Base-by-base conservation (phyloP, 2,113 vertebrate species). In the Myotis brandtii region DNA sequence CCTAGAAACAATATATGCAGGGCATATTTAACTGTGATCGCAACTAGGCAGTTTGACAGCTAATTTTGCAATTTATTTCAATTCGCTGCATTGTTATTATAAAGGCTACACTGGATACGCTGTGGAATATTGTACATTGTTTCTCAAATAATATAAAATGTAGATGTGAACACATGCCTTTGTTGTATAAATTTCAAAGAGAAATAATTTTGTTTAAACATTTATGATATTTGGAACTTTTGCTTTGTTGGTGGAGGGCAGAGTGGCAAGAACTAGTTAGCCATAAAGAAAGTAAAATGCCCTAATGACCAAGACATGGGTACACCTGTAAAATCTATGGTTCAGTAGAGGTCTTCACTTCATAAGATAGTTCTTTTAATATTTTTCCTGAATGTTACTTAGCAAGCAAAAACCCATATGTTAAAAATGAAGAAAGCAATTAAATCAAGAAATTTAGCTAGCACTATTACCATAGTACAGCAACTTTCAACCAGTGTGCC, bases 1-100 rank as follows among this genome's bases (percentile, higher is more conserved):
- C 99, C 99, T 99, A 96, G 56, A 95, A 98, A 98, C 11, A 97
- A 62, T 96, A 96, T 98, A 98, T 97, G 96, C 67, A 96, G 88
- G 84, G 94, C 46, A 95, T 75, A 97, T 97, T 98, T 98, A 97
- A 97, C 91, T 96, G 67, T 90, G 89, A 95, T 82, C 97, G 86
- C 43, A 84, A 94, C 94, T 75, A 91, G 95, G 75, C 70, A 97
- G 97, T 50, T 7, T 97, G 95, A 97, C 85, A 97, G 92, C 17
- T 86, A 95, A 94, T 69, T 87, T 91, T 32, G 43, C 67, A 96
- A 95, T 96, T 98, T 97, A 97, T 97, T 98, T 97, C 89, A 95
- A 97, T 97, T 97, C 97, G 37, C 37, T 86, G 81, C 93, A 94
- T 66, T 81, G 6, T 95, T 97, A 97, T 95, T n/a, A 81, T 91